Evolutionary conservation across 2,888 invertebrate species (phyloP).

Genomic region (Cactoblastis cactorum): DNA sequence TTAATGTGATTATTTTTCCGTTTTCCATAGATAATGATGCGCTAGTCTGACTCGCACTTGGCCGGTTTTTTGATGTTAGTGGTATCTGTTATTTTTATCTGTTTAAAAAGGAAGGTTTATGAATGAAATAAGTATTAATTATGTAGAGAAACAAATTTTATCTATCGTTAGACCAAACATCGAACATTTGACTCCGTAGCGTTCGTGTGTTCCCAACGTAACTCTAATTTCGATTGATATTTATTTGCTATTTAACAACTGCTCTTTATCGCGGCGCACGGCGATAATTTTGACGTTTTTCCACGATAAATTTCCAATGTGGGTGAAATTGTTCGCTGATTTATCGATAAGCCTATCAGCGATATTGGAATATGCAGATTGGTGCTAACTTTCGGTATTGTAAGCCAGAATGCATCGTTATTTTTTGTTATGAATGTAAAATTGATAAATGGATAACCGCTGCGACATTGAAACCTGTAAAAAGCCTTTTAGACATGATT

Average conservation of each 20-base stretch:
- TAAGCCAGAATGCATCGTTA: not conserved
- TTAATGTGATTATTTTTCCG: no score
- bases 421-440: not conserved
- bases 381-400: conserved; percentile 20
- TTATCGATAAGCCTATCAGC: conserved; percentile 40
- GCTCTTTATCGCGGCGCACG: conserved; percentile 37
- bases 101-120: no score
- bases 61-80: no score
- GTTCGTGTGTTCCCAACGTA: conserved; percentile 54
- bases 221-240: conserved; percentile 60
- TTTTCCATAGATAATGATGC: no score
- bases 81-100: no score
- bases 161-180: conserved; percentile 20
- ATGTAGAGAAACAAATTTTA: not conserved
- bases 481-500: no score
- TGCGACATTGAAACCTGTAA: no score
- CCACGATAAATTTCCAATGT: conserved; percentile 40
- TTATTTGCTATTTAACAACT: conserved; percentile 63
- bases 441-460: no score
- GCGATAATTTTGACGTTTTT: conserved; percentile 46
- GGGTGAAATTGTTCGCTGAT: conserved; percentile 50
- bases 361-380: conserved; percentile 31
- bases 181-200: conserved; percentile 23
- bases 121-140: no score
- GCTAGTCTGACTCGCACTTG: no score